A percentile compares a stretch with the other conserved stretches of the same genome.
phyloP scores from a whole-genome alignment of 2,113 vertebrate species.

The Arenaria interpres region DNA sequence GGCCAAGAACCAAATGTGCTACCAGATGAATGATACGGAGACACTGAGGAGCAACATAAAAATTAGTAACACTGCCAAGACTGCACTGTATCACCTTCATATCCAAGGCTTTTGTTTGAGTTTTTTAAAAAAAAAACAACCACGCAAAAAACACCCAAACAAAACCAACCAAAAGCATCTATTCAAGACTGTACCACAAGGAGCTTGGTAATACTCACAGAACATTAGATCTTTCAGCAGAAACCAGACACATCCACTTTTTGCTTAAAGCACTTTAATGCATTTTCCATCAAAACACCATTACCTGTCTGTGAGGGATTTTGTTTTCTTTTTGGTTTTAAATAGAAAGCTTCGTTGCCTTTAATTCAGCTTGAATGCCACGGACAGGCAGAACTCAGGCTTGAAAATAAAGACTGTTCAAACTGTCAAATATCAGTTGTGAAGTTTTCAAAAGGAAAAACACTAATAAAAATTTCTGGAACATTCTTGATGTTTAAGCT shows the following conservation, averaged over 20 bases:
- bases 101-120: conserved; percentile 41
- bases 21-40: conserved; percentile 37
- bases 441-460: not conserved
- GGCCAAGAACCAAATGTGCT: conserved; percentile 58
- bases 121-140: not conserved
- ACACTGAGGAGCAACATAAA: not conserved
- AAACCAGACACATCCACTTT: not conserved
- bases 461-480: not conserved
- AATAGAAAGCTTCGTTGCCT: not conserved
- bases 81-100: conserved; percentile 13
- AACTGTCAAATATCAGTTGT: not conserved
- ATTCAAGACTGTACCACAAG: not conserved
- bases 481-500: not conserved
- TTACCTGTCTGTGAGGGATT: not conserved
- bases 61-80: not conserved
- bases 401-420: not conserved
- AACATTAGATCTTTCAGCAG: not conserved
- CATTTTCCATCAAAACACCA: not conserved
- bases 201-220: not conserved
- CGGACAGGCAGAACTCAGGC: not conserved
- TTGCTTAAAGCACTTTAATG: not conserved
- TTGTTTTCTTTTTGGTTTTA: not conserved
- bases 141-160: not conserved
- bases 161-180: not conserved
- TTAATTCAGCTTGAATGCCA: not conserved